phyloP scores from a whole-genome alignment of 2,113 vertebrate species.

The Pogonocichla stellata region DNA sequence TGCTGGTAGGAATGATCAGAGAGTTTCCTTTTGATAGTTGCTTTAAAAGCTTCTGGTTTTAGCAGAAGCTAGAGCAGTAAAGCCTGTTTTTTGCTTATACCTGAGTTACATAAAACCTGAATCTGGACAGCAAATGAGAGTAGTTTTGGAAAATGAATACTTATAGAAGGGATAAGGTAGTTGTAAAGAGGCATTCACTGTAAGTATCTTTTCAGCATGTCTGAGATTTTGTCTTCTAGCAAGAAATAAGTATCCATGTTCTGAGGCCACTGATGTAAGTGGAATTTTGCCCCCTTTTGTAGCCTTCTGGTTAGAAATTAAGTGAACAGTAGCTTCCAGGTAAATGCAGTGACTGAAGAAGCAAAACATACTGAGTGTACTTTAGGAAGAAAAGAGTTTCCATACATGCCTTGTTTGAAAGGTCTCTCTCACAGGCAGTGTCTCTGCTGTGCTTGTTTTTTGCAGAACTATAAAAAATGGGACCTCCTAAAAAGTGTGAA shows the following conservation, averaged over 20 bases:
- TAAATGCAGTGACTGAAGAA: neutral
- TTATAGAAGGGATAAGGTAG: neutral
- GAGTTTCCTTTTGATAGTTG: neutral
- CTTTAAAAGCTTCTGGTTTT: neutral
- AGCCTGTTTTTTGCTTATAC: neutral
- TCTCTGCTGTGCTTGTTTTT: neutral
- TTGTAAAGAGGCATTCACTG: neutral
- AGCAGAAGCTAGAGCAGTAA: neutral
- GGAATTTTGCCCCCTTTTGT: neutral
- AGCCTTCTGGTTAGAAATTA: neutral
- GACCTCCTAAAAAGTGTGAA: neutral
- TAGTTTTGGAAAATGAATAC: neutral
- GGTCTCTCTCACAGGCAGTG: neutral
- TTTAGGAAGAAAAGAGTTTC: neutral
- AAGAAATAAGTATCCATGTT: neutral
- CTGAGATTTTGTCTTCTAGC: neutral
- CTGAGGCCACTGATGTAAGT: neutral
- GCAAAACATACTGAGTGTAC: neutral
- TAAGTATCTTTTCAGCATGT: neutral
- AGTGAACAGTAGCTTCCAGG: neutral
- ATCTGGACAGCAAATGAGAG: neutral
- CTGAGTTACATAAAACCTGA: neutral
- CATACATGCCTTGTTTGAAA: accelerated
- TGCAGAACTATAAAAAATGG: neutral
- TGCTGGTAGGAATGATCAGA: neutral